Conservation (phyloP, 2,888 invertebrate species). For the Eumacrocentrus americanus region DNA sequence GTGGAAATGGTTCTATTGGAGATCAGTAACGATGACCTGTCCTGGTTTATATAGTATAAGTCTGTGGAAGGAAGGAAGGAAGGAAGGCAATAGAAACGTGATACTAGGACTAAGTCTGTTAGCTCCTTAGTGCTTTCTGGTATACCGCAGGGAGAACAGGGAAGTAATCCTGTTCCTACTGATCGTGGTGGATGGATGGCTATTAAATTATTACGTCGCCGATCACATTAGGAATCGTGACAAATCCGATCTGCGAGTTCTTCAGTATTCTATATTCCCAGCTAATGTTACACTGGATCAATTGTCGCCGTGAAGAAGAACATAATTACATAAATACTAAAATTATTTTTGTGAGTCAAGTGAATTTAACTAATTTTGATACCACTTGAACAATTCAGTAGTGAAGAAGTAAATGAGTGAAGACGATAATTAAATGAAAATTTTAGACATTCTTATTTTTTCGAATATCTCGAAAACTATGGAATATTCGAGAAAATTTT, state of each 20-base stretch:
- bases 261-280: not conserved
- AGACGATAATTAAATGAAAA: too few species aligned
- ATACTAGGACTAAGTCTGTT: slow-evolving; percentile 59
- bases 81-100: slow-evolving; percentile 49
- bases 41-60: not conserved
- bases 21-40: not conserved
- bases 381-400: too few species aligned
- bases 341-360: too few species aligned
- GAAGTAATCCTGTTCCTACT: slow-evolving; percentile 36
- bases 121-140: slow-evolving; percentile 57
- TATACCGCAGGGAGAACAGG: slow-evolving; percentile 28
- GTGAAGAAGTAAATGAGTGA: too few species aligned
- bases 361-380: too few species aligned
- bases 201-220: slow-evolving; percentile 60
- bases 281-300: not conserved
- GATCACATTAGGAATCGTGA: slow-evolving; percentile 59
- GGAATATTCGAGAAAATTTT: too few species aligned
- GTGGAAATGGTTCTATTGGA: slow-evolving; percentile 24
- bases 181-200: slow-evolving; percentile 53
- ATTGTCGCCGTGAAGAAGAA: not conserved
- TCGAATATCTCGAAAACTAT: too few species aligned
- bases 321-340: not conserved
- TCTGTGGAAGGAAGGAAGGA: too few species aligned
- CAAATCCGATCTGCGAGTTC: slow-evolving; percentile 55
- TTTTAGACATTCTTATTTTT: too few species aligned